These are phyloP conservation scores for Caenorhabditis afra DNA, from an alignment of 2,888 invertebrate genomes.

Conservation along the genomic window DNA sequence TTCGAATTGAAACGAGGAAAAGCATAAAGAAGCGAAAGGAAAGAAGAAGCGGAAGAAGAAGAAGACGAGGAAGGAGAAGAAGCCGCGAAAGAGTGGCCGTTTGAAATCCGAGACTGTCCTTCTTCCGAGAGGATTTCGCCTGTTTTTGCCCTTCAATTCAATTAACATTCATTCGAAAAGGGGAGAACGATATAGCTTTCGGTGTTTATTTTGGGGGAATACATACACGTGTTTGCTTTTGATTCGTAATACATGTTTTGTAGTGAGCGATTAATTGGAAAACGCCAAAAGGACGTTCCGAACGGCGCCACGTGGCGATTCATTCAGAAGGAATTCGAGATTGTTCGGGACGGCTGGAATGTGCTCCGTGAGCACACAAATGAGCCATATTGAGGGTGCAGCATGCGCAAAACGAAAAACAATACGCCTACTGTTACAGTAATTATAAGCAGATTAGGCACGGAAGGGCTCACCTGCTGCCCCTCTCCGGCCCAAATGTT, in stretches of 20 bases:
- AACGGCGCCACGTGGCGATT: too few relatives aligned
- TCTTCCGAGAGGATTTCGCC: not conserved
- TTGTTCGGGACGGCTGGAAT: not conserved
- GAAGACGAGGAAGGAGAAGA: slow-evolving; percentile 18
- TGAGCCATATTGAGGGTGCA: not conserved
- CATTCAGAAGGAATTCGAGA: too few relatives aligned
- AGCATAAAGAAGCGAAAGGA: not conserved
- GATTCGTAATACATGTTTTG: slow-evolving; percentile 16
- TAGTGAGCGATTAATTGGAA: slow-evolving; percentile 29
- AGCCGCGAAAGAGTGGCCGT: slow-evolving; percentile 21
- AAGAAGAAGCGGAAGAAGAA: not conserved
- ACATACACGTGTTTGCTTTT: slow-evolving; percentile 14
- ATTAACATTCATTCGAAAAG: slow-evolving; percentile 42
- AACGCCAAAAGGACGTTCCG: slow-evolving; percentile 15
- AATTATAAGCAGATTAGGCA: slow-evolving; percentile 56
- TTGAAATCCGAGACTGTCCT: slow-evolving; percentile 54
- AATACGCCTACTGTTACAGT: slow-evolving; percentile 39
- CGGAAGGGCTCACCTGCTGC: slow-evolving; percentile 48
- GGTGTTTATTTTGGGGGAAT: slow-evolving; percentile 32
- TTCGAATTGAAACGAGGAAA: slow-evolving; percentile 20
- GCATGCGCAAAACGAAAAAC: slow-evolving; percentile 21
- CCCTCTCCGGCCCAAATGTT: slow-evolving; percentile 35
- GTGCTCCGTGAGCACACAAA: not conserved
- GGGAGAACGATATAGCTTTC: not conserved
- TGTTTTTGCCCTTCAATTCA: slow-evolving; percentile 46